Conservation (phyloP, 2,113 vertebrate species). For the Syngnathus floridae region DNA sequence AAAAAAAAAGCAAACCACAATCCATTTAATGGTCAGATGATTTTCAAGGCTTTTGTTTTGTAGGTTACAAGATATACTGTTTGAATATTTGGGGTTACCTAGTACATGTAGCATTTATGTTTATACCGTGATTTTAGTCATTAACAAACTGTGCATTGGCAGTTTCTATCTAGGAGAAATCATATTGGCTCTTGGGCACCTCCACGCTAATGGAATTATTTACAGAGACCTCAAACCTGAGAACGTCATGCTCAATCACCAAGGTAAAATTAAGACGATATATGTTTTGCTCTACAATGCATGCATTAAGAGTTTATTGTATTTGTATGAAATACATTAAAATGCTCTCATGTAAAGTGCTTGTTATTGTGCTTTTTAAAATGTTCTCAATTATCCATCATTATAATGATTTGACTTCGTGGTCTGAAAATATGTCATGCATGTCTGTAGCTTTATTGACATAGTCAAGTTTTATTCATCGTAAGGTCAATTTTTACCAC, state of each 20-base stretch:
- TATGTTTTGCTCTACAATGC: background rate
- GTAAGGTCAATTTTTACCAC: background rate
- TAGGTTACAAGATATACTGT: background rate
- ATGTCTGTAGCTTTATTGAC: background rate
- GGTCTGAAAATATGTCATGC: background rate
- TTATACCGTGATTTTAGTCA: background rate
- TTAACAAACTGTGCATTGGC: slow-evolving; percentile 7
- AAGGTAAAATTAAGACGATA: slow-evolving; percentile 65
- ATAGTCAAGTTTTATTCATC: background rate
- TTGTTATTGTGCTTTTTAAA: background rate
- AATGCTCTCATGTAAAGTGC: background rate
- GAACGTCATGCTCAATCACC: slow-evolving; percentile 88
- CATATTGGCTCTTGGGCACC: slow-evolving; percentile 83
- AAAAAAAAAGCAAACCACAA: background rate
- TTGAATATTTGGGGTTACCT: background rate
- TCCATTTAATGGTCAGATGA: background rate
- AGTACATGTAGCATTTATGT: background rate
- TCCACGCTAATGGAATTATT: slow-evolving; percentile 87
- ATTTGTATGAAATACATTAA: background rate
- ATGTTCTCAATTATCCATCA: background rate
- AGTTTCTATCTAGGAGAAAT: slow-evolving; percentile 92
- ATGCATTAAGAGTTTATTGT: background rate
- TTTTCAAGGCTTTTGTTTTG: background rate
- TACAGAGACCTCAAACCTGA: slow-evolving; percentile 92
- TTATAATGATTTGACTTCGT: background rate